Evolutionary conservation across 2,113 vertebrate genomes (phyloP).

Genomic region (Grammomys surdaster): DNA sequence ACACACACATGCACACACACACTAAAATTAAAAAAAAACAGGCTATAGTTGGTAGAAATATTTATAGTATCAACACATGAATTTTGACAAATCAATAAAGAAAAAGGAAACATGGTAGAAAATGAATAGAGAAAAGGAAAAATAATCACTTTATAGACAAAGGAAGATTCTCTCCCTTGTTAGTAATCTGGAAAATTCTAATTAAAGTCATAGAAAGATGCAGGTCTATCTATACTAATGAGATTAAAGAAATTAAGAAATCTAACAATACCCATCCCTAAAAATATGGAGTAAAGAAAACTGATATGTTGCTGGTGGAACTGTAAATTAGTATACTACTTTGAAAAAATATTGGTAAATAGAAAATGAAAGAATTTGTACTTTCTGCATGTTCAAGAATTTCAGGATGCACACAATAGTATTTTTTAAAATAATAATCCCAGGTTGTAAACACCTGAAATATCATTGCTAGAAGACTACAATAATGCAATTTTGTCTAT

Average conservation of each 20-base stretch:
- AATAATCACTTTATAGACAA: constrained; percentile 2
- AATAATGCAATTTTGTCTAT: background rate
- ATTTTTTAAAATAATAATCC: background rate
- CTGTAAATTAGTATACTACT: background rate
- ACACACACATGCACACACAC: background rate
- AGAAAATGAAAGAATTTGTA: background rate
- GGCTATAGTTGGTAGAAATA: background rate
- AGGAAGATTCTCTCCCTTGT: background rate
- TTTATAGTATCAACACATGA: background rate
- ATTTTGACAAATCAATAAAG: background rate
- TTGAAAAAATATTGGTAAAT: background rate
- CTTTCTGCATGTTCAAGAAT: background rate
- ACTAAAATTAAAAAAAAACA: background rate
- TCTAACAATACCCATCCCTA: background rate
- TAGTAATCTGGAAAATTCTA: background rate
- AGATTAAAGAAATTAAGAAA: constrained; percentile 9
- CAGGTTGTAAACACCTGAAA: background rate
- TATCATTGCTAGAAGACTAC: background rate
- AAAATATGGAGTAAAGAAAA: background rate
- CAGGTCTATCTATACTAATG: background rate
- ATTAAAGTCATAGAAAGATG: background rate
- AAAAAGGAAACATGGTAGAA: background rate
- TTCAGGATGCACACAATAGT: background rate
- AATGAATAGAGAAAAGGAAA: background rate
- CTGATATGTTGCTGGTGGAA: background rate